Conservation (phyloP, 2,888 invertebrate genomes). For the Dasypolia templi region DNA sequence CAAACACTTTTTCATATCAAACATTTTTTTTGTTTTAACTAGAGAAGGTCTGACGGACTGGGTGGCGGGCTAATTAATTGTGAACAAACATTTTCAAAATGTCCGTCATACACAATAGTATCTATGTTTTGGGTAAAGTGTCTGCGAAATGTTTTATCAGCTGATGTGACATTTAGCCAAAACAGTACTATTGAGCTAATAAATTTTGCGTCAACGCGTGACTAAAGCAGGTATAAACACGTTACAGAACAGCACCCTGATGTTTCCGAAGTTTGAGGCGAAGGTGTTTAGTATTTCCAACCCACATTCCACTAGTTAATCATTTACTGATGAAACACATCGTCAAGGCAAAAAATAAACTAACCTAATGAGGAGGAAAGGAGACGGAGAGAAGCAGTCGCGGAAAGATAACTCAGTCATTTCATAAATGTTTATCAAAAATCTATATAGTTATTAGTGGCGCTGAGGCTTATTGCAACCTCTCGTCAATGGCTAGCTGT, state of each 20-base stretch:
- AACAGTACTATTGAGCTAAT: no score
- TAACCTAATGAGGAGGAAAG: not conserved
- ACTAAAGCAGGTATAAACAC: not conserved
- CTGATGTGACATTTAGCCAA: not conserved
- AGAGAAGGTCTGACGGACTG: no score
- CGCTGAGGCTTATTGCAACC: not conserved
- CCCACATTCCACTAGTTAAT: no score
- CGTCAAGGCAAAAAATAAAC: no score
- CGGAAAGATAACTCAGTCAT: not conserved
- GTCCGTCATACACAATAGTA: not conserved
- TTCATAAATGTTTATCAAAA: not conserved
- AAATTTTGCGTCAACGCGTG: not conserved
- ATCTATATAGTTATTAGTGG: no score
- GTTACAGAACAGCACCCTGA: not conserved
- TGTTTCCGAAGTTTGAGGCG: no score
- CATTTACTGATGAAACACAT: not conserved
- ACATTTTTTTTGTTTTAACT: no score
- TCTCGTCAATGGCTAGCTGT: not conserved
- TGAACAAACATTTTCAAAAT: slow-evolving; percentile 29
- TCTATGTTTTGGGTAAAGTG: not conserved
- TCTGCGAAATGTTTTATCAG: slow-evolving; percentile 1
- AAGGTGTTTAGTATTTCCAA: not conserved
- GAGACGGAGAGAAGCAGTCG: not conserved
- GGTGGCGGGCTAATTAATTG: slow-evolving; percentile 20
- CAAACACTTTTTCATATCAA: no score